These are phyloP conservation scores for Actinemys pallida DNA, from an alignment of 2,113 vertebrate genomes.

Conservation along the genomic window DNA sequence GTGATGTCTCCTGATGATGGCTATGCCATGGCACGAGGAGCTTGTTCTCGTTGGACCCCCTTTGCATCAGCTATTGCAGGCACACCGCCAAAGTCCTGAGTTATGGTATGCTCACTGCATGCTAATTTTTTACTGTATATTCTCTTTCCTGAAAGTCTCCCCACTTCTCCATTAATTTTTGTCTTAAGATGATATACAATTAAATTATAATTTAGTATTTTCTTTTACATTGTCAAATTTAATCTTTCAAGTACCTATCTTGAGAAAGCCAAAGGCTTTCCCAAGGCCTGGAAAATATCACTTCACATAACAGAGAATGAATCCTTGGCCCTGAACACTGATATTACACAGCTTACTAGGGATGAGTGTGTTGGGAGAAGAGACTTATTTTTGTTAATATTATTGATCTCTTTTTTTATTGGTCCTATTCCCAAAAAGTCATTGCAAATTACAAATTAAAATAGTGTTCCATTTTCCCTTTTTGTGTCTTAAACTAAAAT, in stretches of 20 bases:
- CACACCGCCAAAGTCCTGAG: background rate
- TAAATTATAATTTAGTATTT: background rate
- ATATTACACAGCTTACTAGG: background rate
- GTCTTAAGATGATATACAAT: background rate
- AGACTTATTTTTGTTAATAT: background rate
- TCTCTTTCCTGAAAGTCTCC: background rate
- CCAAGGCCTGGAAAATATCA: no score
- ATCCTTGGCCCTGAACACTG: background rate
- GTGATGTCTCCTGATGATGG: background rate
- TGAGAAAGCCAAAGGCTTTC: background rate
- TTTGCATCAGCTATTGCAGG: background rate
- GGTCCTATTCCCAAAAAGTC: background rate
- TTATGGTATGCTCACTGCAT: background rate
- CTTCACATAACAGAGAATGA: background rate
- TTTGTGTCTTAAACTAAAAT: conserved; percentile 15
- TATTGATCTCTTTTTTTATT: no score
- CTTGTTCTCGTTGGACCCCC: background rate
- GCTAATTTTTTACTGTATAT: background rate
- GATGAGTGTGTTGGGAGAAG: background rate
- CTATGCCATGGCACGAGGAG: background rate
- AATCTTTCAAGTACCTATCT: background rate
- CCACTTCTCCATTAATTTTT: background rate
- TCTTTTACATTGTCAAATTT: background rate
- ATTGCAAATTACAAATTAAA: background rate
- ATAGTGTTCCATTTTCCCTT: background rate